Conservation (phyloP, 92 coral and sea anemone species). For the Palythoa grandiflora region DNA sequence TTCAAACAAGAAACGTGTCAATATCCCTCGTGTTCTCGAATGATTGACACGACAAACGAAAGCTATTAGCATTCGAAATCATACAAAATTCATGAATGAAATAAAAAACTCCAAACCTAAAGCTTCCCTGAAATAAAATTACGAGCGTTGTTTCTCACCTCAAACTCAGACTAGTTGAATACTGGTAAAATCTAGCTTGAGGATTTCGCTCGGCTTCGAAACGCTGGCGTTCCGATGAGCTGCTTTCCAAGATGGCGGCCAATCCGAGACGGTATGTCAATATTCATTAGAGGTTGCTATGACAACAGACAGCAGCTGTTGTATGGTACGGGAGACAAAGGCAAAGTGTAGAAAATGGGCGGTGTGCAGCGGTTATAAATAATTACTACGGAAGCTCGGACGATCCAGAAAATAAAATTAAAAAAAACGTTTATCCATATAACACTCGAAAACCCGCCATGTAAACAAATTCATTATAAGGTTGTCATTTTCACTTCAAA, state of each 20-base stretch:
- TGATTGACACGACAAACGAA: conserved; percentile 85
- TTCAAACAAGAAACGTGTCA: conserved; percentile 93
- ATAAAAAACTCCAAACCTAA: conserved; percentile 15
- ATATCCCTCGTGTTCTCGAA: conserved; percentile 80
- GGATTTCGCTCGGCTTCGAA: background rate
- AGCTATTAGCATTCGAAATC: conserved; percentile 80
- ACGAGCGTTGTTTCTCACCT: conserved; percentile 38
- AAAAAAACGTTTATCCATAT: background rate
- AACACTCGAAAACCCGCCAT: background rate
- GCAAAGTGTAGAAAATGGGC: conserved; percentile 34
- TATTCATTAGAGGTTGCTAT: conserved; percentile 87
- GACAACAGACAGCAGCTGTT: conserved; percentile 91
- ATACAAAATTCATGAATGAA: conserved; percentile 66
- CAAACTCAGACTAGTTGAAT: background rate
- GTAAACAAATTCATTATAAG: background rate
- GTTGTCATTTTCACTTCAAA: background rate
- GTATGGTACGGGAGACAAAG: background rate
- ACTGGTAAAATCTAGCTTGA: background rate
- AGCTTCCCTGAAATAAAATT: background rate
- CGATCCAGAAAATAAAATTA: background rate
- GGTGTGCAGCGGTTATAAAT: conserved; percentile 1
- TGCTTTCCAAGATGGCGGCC: conserved; percentile 92
- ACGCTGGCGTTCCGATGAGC: conserved; percentile 19
- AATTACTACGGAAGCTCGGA: background rate
- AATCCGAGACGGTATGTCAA: conserved; percentile 79